A percentile compares a stretch with the other conserved stretches of the same genome.
These are phyloP conservation scores for Trissolcus basalis DNA, from an alignment of 1,140 invertebrate species.

Conservation along the genomic window DNA sequence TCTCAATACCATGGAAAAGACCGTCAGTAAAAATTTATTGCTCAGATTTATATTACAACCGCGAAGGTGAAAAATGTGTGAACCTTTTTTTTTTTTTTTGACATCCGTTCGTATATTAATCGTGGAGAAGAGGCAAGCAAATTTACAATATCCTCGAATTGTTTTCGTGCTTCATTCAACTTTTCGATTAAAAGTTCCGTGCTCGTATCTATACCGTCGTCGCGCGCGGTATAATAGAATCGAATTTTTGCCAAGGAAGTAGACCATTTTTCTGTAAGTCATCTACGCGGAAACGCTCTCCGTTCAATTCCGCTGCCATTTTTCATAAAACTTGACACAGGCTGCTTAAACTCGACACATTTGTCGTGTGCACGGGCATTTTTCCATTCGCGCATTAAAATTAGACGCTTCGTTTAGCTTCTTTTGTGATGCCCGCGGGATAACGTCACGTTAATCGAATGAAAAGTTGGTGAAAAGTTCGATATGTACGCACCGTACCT, in stretches of 20 bases:
- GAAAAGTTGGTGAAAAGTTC: constrained; percentile 15
- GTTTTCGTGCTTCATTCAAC: constrained; percentile 39
- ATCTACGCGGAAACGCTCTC: constrained; percentile 48
- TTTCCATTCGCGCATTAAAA: constrained; percentile 26
- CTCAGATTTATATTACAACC: too few species aligned
- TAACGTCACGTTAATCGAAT: constrained; percentile 23
- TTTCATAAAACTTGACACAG: constrained; percentile 38
- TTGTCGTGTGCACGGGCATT: constrained; percentile 29
- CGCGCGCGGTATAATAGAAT: constrained; percentile 36
- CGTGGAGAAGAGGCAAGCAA: constrained; percentile 24
- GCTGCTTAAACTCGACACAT: constrained; percentile 47
- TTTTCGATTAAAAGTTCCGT: constrained; percentile 54
- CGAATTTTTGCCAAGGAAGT: constrained; percentile 33
- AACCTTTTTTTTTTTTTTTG: too few species aligned
- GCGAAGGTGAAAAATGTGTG: too few species aligned
- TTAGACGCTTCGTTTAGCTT: constrained; percentile 39
- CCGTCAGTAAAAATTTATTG: too few species aligned
- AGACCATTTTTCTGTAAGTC: constrained; percentile 51
- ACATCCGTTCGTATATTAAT: constrained; percentile 22
- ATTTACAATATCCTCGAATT: constrained; percentile 41
- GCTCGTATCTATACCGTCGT: constrained; percentile 26
- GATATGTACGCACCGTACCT: too few species aligned
- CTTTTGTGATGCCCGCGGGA: constrained; percentile 21
- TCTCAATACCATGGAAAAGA: too few species aligned
- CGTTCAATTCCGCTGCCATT: constrained; percentile 39